These are phyloP conservation scores for Eueides isabella DNA, from an alignment of 1,140 invertebrate genomes.

Conservation along the genomic window DNA sequence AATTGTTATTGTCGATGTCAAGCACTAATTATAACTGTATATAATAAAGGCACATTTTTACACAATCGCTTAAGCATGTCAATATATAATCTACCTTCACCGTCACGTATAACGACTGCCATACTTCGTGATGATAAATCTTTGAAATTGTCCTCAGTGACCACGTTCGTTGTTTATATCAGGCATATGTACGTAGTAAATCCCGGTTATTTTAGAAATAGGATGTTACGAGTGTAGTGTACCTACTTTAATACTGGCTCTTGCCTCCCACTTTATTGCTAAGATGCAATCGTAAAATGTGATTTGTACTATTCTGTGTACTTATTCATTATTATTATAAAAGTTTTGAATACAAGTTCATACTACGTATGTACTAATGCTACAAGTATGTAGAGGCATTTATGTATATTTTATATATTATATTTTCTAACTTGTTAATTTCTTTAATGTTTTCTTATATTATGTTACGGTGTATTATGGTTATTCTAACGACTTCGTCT, in stretches of 20 bases:
- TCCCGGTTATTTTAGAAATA: conserved; percentile 3
- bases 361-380: too few species aligned
- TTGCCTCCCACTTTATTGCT: neutral
- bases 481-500: too few species aligned
- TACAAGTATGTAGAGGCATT: too few species aligned
- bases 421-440: too few species aligned
- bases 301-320: neutral
- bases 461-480: too few species aligned
- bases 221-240: neutral
- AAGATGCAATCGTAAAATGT: neutral
- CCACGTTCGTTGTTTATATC: conserved; percentile 16
- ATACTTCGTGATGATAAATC: conserved; percentile 9
- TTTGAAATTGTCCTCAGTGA: neutral
- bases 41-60: neutral
- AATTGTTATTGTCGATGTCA: too few species aligned
- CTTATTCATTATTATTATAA: too few species aligned
- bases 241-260: neutral
- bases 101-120: conserved; percentile 10
- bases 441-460: too few species aligned
- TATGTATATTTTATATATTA: too few species aligned
- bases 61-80: neutral
- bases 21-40: too few species aligned
- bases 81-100: conserved; percentile 6
- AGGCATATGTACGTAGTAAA: conserved; percentile 7
- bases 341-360: too few species aligned